Conservation (phyloP, 2,113 vertebrate species). For the Microtus montanus region DNA sequence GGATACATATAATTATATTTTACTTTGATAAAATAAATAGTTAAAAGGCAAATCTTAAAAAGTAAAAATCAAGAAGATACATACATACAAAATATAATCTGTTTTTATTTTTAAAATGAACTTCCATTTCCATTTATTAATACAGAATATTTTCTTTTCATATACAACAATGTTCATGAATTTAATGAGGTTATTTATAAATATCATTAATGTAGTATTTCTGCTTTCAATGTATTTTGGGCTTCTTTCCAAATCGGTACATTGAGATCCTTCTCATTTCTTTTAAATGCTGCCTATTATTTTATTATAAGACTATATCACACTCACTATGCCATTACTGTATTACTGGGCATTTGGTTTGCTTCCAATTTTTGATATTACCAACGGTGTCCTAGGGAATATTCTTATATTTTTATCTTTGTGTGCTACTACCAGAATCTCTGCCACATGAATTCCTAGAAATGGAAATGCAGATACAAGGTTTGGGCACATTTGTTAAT, state of each 20-base stretch:
- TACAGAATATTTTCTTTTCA: not conserved
- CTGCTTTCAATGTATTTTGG: not conserved
- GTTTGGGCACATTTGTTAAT: not conserved
- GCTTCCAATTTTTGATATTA: slow-evolving; percentile 27
- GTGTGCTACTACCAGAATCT: not conserved
- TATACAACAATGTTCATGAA: not conserved
- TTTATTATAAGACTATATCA: slow-evolving; percentile 43
- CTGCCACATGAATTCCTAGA: slow-evolving; percentile 39
- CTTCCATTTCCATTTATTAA: not conserved
- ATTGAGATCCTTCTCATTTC: slow-evolving; percentile 2
- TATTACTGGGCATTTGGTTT: slow-evolving; percentile 32
- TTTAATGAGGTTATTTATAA: slow-evolving; percentile 8
- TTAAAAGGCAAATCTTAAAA: not conserved
- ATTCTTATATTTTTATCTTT: slow-evolving; percentile 28
- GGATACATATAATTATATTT: not conserved
- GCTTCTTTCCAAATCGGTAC: slow-evolving; percentile 36
- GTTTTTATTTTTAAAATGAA: not conserved
- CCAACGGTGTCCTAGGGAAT: not conserved
- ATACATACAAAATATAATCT: not conserved
- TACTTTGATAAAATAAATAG: not conserved
- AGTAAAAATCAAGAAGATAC: not conserved
- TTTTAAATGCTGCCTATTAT: slow-evolving; percentile 38
- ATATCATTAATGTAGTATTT: not conserved
- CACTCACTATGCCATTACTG: slow-evolving; percentile 25
- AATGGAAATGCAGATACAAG: not conserved